phyloP scores from a whole-genome alignment of 2,113 vertebrate genomes.

The Colinus virginianus region DNA sequence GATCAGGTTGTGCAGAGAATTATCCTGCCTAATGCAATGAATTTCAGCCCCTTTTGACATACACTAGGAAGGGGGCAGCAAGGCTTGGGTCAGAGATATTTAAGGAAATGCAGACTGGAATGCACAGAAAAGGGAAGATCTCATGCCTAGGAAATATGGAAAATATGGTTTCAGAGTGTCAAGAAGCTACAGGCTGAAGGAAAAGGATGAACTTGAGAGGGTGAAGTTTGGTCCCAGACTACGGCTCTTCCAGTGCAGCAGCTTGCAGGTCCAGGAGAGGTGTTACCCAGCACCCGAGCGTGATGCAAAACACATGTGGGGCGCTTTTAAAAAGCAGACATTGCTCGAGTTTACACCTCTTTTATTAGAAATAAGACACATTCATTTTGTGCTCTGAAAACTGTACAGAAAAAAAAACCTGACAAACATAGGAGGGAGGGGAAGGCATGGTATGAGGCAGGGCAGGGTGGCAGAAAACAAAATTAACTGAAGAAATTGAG shows the following conservation, averaged over 20 bases:
- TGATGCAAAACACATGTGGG: not conserved
- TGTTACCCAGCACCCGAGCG: not conserved
- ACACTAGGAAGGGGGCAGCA: not conserved
- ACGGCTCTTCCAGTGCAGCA: not conserved
- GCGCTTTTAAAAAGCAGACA: constrained; percentile 48
- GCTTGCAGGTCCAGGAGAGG: not conserved
- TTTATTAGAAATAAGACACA: constrained; percentile 98
- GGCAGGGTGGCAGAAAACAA: constrained; percentile 54
- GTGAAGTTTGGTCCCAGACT: accelerated
- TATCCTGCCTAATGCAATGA: not conserved
- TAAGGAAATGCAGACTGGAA: not conserved
- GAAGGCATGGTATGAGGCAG: constrained; percentile 32
- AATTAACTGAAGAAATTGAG: constrained; percentile 46
- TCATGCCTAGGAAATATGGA: accelerated
- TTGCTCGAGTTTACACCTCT: constrained; percentile 69
- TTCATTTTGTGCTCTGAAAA: constrained; percentile 98
- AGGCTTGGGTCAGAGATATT: not conserved
- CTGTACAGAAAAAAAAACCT: constrained; percentile 84
- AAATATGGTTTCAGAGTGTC: accelerated
- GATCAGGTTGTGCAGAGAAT: not conserved
- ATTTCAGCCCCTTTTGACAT: not conserved
- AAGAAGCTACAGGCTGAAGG: not conserved
- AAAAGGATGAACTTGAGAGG: accelerated
- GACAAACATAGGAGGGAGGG: constrained; percentile 23
- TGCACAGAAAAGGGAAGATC: not conserved